Percentiles rank a stretch among this genome's conserved stretches.
Evolutionary conservation across 2,888 invertebrate genomes (phyloP).

Genomic region (Aporophyla nigra): DNA sequence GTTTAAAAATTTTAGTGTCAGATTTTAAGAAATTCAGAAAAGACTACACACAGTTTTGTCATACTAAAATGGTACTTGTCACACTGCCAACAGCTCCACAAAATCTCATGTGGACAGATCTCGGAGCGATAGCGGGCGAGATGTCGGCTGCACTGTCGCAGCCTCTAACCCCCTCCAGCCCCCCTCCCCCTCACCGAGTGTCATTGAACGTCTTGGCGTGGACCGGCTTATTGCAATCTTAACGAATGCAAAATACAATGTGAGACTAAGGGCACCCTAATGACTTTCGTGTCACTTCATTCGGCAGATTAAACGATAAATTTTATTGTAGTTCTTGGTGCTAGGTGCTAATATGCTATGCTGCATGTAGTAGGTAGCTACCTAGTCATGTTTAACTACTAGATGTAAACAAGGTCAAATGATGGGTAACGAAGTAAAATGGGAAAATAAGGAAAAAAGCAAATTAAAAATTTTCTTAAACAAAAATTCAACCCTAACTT

Average conservation of each 20-base stretch:
- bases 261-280: constrained; percentile 76
- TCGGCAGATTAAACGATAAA: constrained; percentile 66
- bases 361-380: not conserved
- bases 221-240: constrained; percentile 76
- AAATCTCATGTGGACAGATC: constrained; percentile 82
- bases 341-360: constrained; percentile 24
- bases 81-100: constrained; percentile 66
- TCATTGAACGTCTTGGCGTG: constrained; percentile 85
- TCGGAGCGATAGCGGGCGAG: constrained; percentile 83
- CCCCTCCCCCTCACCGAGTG: constrained; percentile 73
- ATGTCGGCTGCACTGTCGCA: constrained; percentile 86
- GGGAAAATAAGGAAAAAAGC: not conserved
- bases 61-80: constrained; percentile 51
- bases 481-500: not conserved
- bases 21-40: not conserved
- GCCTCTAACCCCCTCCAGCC: constrained; percentile 76
- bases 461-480: not conserved
- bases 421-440: not conserved
- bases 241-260: constrained; percentile 80
- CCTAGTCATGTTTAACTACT: not conserved
- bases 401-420: constrained; percentile 10
- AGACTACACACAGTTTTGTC: not conserved
- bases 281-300: constrained; percentile 70
- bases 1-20: too few relatives aligned
- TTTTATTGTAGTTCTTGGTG: constrained; percentile 44